These are phyloP conservation scores for Paedocypris micromegethes DNA, from an alignment of 2,797 vertebrate genomes.

Conservation along the genomic window DNA sequence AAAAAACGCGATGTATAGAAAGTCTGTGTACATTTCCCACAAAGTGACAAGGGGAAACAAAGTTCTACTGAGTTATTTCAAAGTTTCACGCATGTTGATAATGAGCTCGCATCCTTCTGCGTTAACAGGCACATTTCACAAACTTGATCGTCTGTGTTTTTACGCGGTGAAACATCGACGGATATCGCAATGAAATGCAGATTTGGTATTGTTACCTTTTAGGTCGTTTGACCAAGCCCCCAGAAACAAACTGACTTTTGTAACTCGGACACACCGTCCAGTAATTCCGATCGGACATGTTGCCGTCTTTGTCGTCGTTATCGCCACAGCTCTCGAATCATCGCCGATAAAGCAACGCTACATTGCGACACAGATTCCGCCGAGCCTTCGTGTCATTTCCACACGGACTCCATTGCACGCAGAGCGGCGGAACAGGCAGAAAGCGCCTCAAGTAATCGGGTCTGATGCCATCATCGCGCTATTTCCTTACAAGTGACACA, in stretches of 20 bases:
- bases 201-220: conserved; percentile 59
- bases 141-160: not conserved
- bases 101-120: too few relatives aligned
- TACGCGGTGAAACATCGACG: not conserved
- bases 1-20: conserved; percentile 63
- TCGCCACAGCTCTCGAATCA: conserved; percentile 1
- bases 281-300: conserved; percentile 72
- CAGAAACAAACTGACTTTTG: conserved; percentile 72
- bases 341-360: conserved; percentile 13
- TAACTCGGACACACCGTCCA: conserved; percentile 74
- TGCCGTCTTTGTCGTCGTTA: conserved; percentile 7
- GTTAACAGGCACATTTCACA: conserved; percentile 7
- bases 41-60: not conserved
- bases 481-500: conserved; percentile 26
- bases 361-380: conserved; percentile 3
- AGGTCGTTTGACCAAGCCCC: conserved; percentile 69
- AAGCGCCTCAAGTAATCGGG: conserved; percentile 12
- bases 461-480: conserved; percentile 51
- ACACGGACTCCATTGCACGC: conserved; percentile 47
- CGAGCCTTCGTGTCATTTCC: conserved; percentile 18
- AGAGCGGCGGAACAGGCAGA: conserved; percentile 31
- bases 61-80: not conserved
- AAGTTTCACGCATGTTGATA: not conserved
- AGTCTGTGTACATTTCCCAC: conserved; percentile 12
- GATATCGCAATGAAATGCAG: not conserved